Conservation (phyloP, 2,888 invertebrate species). For the Tinea trinotella region DNA sequence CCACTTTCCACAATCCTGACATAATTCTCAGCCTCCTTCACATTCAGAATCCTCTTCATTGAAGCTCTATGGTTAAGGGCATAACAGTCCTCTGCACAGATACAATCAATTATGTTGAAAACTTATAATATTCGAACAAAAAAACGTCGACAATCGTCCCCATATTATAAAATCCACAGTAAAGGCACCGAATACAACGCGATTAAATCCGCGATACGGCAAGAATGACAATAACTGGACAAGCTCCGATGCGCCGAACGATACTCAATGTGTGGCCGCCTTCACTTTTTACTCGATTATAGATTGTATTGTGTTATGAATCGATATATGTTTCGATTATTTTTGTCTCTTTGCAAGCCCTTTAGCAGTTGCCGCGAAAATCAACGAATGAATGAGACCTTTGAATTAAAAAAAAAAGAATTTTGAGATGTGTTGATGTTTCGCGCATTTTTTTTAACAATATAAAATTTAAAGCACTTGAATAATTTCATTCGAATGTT, state of each 20-base stretch:
- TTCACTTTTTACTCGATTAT: constrained; percentile 57
- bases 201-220: constrained; percentile 46
- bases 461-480: too few species aligned
- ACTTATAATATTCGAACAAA: neutral
- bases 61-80: constrained; percentile 20
- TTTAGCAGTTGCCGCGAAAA: constrained; percentile 13
- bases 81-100: neutral
- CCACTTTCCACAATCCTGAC: too few species aligned
- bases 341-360: constrained; percentile 13
- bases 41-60: too few species aligned
- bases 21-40: too few species aligned
- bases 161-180: constrained; percentile 14
- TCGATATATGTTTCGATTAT: constrained; percentile 54
- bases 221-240: constrained; percentile 56
- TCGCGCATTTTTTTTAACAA: neutral
- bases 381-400: constrained; percentile 8
- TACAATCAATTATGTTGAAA: constrained; percentile 2
- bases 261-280: constrained; percentile 58
- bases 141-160: constrained; percentile 1
- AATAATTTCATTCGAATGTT: too few species aligned
- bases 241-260: constrained; percentile 40
- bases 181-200: constrained; percentile 27
- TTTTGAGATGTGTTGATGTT: neutral
- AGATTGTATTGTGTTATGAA: constrained; percentile 68
- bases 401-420: neutral